A percentile compares a stretch with the other conserved stretches of the same genome.
Evolutionary conservation across 2,888 invertebrate species (phyloP).

Genomic region (Stenichneumon culpator): DNA sequence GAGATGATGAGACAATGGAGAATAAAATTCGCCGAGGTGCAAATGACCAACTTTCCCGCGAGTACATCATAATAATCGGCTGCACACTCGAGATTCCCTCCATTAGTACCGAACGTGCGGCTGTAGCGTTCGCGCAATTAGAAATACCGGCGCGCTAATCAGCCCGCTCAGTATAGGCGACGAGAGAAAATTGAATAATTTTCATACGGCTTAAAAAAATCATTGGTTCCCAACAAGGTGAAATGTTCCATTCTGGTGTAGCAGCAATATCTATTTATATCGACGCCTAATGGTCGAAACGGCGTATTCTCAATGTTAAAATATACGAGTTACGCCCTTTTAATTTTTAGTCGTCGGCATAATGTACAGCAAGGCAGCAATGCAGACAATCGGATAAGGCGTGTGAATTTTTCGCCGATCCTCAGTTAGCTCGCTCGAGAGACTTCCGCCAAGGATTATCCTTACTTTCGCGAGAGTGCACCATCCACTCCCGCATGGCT

Average conservation of each 20-base stretch:
- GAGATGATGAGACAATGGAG: constrained; percentile 24
- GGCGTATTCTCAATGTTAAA: background rate
- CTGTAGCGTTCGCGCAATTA: constrained; percentile 33
- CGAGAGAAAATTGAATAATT: constrained; percentile 24
- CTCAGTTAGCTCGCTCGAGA: constrained; percentile 22
- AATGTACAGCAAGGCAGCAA: constrained; percentile 29
- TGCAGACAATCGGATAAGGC: constrained; percentile 61
- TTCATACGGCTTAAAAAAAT: constrained; percentile 21
- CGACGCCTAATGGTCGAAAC: background rate
- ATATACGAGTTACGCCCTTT: background rate
- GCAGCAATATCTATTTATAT: constrained; percentile 2
- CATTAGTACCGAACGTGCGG: constrained; percentile 28
- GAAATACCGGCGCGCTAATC: constrained; percentile 40
- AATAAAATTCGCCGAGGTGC: constrained; percentile 37
- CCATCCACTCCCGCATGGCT: background rate
- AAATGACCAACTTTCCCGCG: constrained; percentile 48
- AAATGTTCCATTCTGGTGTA: background rate
- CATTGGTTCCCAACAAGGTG: constrained; percentile 37
- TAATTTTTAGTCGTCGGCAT: background rate
- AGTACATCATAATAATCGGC: constrained; percentile 8
- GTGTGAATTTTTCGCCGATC: constrained; percentile 57
- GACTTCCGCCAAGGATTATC: constrained; percentile 59
- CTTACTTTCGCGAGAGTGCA: constrained; percentile 60
- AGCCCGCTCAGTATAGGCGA: background rate
- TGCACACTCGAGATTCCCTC: constrained; percentile 1